Evolutionary conservation across 2,797 vertebrate species (phyloP).

Genomic region (Sebastes matsubarae): DNA sequence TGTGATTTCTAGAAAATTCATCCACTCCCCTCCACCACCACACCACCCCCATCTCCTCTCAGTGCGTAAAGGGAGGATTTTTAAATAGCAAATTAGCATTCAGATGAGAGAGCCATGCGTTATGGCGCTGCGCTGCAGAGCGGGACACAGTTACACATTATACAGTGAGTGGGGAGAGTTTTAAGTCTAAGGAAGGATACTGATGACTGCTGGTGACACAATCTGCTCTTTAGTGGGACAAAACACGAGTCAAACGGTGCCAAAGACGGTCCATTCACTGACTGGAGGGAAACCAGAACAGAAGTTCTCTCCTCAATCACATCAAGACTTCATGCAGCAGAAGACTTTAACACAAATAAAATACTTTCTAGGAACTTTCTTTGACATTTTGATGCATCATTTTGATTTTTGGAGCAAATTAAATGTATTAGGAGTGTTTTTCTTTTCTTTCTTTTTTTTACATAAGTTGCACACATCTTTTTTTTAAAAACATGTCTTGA

Average conservation of each 20-base stretch:
- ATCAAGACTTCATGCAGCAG: no score
- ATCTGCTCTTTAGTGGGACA: not conserved
- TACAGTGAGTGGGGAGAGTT: not conserved
- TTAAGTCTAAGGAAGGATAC: not conserved
- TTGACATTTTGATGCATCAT: no score
- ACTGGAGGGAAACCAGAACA: not conserved
- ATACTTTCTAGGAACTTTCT: no score
- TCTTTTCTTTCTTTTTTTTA: no score
- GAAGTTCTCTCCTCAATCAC: not conserved
- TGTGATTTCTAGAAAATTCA: constrained; percentile 90
- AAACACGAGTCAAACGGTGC: not conserved
- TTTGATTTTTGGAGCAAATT: no score
- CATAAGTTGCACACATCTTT: no score
- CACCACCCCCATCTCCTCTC: constrained; percentile 25
- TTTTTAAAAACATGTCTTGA: no score
- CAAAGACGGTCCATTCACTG: not conserved
- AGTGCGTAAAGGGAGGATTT: constrained; percentile 8
- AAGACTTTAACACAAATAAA: no score
- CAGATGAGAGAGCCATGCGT: not conserved
- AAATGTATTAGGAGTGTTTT: no score
- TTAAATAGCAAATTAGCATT: not conserved
- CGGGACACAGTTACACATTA: constrained; percentile 22
- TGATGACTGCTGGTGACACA: not conserved
- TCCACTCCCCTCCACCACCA: constrained; percentile 67
- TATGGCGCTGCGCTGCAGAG: constrained; percentile 1